Evolutionary conservation across 1,140 invertebrate species (phyloP), one percentile per base, ranked within the genome.

Genomic region (Subanguina moxae): DNA sequence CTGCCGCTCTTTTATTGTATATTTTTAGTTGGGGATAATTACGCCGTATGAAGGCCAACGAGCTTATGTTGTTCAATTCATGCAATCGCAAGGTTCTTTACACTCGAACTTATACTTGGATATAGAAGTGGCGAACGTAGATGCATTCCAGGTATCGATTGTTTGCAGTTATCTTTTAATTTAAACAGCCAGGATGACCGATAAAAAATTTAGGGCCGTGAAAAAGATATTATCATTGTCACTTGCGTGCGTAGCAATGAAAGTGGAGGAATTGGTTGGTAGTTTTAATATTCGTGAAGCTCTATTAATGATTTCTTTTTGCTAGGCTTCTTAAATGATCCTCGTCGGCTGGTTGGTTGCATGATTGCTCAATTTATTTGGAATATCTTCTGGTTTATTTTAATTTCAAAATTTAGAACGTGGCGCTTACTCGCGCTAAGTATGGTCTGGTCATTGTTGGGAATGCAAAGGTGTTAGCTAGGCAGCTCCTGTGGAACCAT

Each of bases 21-120:
- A n/a, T n/a, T n/a, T n/a, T n/a, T n/a, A n/a, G n/a, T n/a, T 99
- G 65, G 96, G 96, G n/a, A 92, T 98, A 28, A 96, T 99, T 52
- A 99, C 96, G 0, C 96, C 96, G 0, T 99, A 99, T 75, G 95
- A 98, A 85, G 78, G 96, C 0, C 96, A 99, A 82, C 85, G 96
- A n/a, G 93, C 94, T 0, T 98, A 95, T 84, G 85, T 98, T 57
- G 94, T 90, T 25, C 94, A 98, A 78, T 94, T 97, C 77, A 97
- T 98, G 94, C 94, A 98, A 82, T 95, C 96, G 80, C 94, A 96
- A 84, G 96, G 95, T 5, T 91, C 92, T 1, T 85, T 99, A 9
- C 93, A 97, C 80, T 89, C 92, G 7, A 96, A 97, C 83, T 84
- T 98, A 0, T 99, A 99, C 84, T 91, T 97, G 84, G 94, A 97